Base-by-base conservation (phyloP, 2,797 vertebrate species). In the Acipenser ruthenus region DNA sequence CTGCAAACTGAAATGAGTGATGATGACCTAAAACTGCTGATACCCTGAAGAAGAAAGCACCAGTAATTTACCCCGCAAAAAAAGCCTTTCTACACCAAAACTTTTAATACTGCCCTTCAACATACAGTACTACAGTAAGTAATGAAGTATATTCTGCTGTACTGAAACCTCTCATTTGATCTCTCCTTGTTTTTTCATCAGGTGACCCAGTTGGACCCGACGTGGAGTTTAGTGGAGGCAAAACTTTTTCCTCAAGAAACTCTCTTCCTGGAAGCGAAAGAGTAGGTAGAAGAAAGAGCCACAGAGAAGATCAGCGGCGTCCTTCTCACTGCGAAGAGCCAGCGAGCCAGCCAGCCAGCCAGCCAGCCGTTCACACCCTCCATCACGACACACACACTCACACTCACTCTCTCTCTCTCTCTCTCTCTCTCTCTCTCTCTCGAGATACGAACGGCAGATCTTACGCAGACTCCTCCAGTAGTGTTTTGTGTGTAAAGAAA, bases 231-330 rank as follows among this genome's bases (percentile, higher is more conserved):
- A 81, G 79, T 96, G 89, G 95, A 99, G 80, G 93, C 96, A 84
- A 99, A 97, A 88, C 85, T 99, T 84, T 98, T 95, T 80, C 96
- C 97, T 80, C 97, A 99, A 93, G 97, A 99, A 93, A 99, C 96
- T 63, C 95, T 99, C 77, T 99, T 99, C 86, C 89, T 99, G 84
- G 96, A 98, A 88, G 95, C 96, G 76, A 97, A 94, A 86, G 95
- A 99, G 73, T 99, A 95, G 80, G 69, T 61, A 50, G 53, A 23
- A 15, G 51, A 77, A 69, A 70, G 81, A 74, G 64, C 68, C 79
- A 82, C 79, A 76, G 85, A 55, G 78, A 70, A 65, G 80, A 81
- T 72, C 79, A 75, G 79, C 78, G 82, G 83, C 80, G 64, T 67
- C 53, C 53, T n/a, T 55, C 49, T 73, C 70, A 72, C 76, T 86